Evolutionary conservation across 2,888 invertebrate species (phyloP).

Genomic region (Notocelia uddmanniana): DNA sequence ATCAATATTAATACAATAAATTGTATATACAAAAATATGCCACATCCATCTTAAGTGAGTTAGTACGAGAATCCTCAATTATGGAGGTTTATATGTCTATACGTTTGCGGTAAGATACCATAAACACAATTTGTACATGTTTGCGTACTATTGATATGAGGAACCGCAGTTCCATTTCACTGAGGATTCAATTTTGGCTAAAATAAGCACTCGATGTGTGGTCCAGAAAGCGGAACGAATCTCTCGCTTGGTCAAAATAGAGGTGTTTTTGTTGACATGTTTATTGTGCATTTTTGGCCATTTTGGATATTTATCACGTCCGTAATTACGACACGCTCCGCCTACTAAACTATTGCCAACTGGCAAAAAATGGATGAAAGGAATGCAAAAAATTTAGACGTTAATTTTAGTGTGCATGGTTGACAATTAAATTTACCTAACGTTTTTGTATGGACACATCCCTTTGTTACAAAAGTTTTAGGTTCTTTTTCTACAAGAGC

Average conservation of each 20-base stretch:
- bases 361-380: conserved; percentile 6
- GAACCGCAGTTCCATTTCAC: background rate
- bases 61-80: no score
- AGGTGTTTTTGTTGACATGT: conserved; percentile 57
- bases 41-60: no score
- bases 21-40: no score
- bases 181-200: conserved; percentile 51
- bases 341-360: conserved; percentile 17
- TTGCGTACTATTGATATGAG: no score
- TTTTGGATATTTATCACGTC: conserved; percentile 46
- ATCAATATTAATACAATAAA: no score
- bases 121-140: no score
- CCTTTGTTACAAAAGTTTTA: background rate
- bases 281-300: conserved; percentile 53
- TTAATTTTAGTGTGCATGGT: conserved; percentile 14
- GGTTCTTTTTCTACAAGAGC: no score
- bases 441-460: background rate
- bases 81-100: no score
- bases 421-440: background rate
- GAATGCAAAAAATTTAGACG: conserved; percentile 7
- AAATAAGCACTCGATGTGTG: conserved; percentile 58
- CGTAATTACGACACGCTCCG: conserved; percentile 41
- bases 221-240: conserved; percentile 61
- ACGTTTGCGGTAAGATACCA: no score
- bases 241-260: conserved; percentile 55